phyloP scores from a whole-genome alignment of 2,797 vertebrate genomes.

The Chanos chanos region DNA sequence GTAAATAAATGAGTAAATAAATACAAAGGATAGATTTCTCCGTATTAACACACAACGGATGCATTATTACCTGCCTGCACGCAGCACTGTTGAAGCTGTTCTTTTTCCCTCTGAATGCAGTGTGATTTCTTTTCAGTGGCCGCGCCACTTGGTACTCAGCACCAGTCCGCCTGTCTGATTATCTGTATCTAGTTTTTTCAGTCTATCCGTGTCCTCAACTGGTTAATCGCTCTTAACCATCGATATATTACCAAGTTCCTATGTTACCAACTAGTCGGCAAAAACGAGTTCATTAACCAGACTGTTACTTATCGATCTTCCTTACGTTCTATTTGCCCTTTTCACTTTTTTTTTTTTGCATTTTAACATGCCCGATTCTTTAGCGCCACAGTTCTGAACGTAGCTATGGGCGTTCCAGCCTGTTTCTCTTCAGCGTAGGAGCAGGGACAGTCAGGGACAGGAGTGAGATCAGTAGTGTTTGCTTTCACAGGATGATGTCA shows the following conservation, averaged over 20 bases:
- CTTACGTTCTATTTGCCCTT: neutral
- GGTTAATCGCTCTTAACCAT: no score
- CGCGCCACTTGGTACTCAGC: neutral
- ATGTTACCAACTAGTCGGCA: no score
- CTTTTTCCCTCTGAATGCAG: neutral
- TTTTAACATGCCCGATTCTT: neutral
- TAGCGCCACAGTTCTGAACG: neutral
- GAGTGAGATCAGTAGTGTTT: constrained; percentile 2
- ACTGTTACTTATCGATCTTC: neutral
- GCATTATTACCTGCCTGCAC: neutral
- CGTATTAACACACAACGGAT: no score
- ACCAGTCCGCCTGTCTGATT: neutral
- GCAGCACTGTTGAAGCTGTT: neutral
- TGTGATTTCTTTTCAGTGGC: neutral
- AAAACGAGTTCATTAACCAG: no score
- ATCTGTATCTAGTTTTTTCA: neutral
- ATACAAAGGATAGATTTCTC: no score
- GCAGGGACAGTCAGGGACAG: constrained; percentile 26
- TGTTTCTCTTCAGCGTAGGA: neutral
- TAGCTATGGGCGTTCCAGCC: constrained; percentile 3
- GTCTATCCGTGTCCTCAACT: neutral
- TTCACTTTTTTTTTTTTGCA: no score
- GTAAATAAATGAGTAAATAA: no score
- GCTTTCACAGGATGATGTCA: constrained; percentile 17
- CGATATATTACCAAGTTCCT: no score